A percentile compares a stretch with the other conserved stretches of the same genome.
Conservation (phyloP, 2,113 vertebrate genomes). For the Pontoporia blainvillei region DNA sequence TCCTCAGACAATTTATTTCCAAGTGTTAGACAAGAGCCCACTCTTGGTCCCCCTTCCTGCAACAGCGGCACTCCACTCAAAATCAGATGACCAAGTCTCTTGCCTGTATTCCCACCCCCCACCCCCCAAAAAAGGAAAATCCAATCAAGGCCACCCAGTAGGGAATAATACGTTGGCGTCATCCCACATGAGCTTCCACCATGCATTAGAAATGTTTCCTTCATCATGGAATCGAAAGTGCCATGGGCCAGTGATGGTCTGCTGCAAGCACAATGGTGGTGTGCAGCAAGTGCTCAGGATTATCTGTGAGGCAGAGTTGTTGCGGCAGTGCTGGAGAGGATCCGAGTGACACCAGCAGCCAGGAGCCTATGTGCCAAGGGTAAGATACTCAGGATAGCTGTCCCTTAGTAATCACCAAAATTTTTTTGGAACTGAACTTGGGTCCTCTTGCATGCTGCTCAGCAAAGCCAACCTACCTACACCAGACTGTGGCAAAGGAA, state of each 20-base stretch:
- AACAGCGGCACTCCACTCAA: no score
- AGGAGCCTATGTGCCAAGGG: neutral
- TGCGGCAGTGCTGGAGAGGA: neutral
- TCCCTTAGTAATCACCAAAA: neutral
- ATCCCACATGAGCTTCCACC: neutral
- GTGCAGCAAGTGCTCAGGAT: neutral
- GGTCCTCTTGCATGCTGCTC: neutral
- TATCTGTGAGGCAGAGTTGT: neutral
- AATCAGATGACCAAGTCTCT: no score
- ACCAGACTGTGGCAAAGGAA: neutral
- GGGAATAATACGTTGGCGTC: neutral
- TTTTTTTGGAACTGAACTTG: neutral
- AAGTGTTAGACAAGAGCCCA: no score
- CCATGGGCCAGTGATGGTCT: no score
- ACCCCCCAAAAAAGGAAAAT: neutral
- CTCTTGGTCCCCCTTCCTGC: no score
- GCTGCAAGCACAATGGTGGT: neutral
- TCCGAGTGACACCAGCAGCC: neutral
- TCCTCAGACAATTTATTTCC: no score
- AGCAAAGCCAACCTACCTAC: neutral
- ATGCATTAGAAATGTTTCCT: neutral
- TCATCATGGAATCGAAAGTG: neutral
- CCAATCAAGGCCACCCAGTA: neutral
- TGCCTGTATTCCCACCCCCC: neutral
- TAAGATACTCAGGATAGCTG: neutral